Evolutionary conservation across 2,888 invertebrate species (phyloP).

Genomic region (Taphrorychus bicolor): DNA sequence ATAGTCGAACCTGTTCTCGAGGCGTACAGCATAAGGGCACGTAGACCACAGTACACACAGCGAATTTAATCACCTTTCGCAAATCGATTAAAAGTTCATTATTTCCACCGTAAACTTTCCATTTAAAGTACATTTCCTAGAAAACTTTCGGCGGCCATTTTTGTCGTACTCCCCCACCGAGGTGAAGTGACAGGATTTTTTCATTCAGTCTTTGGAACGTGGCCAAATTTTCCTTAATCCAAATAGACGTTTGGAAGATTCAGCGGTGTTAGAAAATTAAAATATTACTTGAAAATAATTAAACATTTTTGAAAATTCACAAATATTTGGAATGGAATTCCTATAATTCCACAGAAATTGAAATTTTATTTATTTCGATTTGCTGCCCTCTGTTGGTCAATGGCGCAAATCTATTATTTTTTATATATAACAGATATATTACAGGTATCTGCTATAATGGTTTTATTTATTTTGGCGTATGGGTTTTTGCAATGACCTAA

Average conservation of each 20-base stretch:
- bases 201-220: conserved; percentile 14
- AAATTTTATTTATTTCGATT: background rate
- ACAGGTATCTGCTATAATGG: too few species aligned
- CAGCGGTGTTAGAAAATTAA: background rate
- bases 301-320: background rate
- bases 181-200: conserved; percentile 21
- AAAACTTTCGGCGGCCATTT: conserved; percentile 60
- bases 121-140: conserved; percentile 53
- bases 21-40: conserved; percentile 10
- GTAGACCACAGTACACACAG: conserved; percentile 21
- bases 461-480: too few species aligned
- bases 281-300: background rate
- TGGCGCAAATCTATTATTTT: too few species aligned
- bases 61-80: conserved; percentile 48
- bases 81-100: conserved; percentile 51
- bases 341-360: background rate
- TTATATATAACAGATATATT: too few species aligned
- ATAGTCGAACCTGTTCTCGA: conserved; percentile 30
- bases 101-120: conserved; percentile 50
- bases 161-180: conserved; percentile 57
- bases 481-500: too few species aligned
- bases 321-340: background rate
- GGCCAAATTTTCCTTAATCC: conserved; percentile 16
- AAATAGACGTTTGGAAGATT: background rate
- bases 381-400: background rate